These are phyloP conservation scores for Portunus trituberculatus DNA, from an alignment of 1,140 invertebrate genomes.

Conservation along the genomic window DNA sequence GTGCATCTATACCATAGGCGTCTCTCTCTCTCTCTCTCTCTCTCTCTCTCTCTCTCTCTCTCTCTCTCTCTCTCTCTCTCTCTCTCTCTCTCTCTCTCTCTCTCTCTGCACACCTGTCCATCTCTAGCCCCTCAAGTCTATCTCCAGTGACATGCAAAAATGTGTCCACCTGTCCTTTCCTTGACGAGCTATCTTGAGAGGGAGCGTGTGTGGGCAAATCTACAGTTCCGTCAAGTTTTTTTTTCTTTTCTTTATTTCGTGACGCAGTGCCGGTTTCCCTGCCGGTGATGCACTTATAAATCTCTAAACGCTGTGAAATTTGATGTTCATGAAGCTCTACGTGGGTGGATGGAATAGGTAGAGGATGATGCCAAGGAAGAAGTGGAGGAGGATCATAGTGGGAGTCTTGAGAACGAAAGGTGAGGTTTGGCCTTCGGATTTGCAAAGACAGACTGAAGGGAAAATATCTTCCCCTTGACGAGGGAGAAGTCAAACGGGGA, in stretches of 20 bases:
- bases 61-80: neutral
- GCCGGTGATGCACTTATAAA: too few relatives aligned
- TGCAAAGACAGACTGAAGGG: neutral
- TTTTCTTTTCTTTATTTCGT: too few relatives aligned
- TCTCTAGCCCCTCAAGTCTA: neutral
- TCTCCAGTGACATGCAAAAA: neutral
- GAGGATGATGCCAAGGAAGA: neutral
- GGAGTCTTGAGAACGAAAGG: neutral
- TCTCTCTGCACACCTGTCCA: neutral
- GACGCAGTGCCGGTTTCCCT: too few relatives aligned
- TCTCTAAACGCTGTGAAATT: too few relatives aligned
- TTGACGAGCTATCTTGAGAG: neutral
- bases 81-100: neutral
- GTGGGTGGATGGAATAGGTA: neutral
- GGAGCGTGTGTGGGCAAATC: neutral
- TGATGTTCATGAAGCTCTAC: neutral
- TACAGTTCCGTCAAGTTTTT: too few relatives aligned
- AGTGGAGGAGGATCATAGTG: neutral
- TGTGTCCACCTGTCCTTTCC: neutral
- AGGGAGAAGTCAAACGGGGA: neutral
- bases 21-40: neutral
- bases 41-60: neutral
- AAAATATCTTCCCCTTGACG: neutral
- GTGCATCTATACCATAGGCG: neutral
- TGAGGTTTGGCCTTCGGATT: neutral